Percentiles rank a stretch among this genome's conserved stretches.
Evolutionary conservation across 2,797 vertebrate genomes (phyloP).

Genomic region (Cossypha caffra): DNA sequence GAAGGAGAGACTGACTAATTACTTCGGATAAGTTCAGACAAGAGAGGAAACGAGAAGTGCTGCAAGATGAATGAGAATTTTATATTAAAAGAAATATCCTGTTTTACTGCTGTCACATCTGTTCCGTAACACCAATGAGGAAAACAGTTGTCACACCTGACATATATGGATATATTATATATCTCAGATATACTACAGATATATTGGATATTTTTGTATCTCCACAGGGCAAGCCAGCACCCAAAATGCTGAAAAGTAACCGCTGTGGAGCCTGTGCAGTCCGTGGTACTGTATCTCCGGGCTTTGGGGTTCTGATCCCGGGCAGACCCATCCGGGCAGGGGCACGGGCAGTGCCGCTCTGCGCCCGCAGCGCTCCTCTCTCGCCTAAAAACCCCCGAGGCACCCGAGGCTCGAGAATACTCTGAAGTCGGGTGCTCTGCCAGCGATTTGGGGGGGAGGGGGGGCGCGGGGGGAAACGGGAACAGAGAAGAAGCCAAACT

Average conservation of each 20-base stretch:
- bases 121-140: background rate
- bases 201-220: fast-evolving
- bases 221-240: background rate
- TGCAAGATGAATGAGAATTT: background rate
- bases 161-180: too few relatives aligned
- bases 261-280: fast-evolving
- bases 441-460: background rate
- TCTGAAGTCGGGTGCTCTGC: background rate
- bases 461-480: fast-evolving
- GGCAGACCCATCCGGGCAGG: background rate
- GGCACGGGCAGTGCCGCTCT: background rate
- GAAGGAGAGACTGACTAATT: background rate
- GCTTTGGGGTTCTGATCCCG: fast-evolving
- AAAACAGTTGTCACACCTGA: background rate
- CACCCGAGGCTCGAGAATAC: background rate
- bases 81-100: background rate
- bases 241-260: background rate
- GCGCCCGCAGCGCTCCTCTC: background rate
- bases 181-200: background rate
- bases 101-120: background rate
- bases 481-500: background rate
- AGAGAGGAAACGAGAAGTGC: background rate
- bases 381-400: background rate
- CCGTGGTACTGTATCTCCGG: background rate
- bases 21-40: background rate